A percentile compares a stretch with the other conserved stretches of the same genome.
These are phyloP conservation scores for Diloba caeruleocephala DNA, from an alignment of 2,888 invertebrate species.

Conservation along the genomic window DNA sequence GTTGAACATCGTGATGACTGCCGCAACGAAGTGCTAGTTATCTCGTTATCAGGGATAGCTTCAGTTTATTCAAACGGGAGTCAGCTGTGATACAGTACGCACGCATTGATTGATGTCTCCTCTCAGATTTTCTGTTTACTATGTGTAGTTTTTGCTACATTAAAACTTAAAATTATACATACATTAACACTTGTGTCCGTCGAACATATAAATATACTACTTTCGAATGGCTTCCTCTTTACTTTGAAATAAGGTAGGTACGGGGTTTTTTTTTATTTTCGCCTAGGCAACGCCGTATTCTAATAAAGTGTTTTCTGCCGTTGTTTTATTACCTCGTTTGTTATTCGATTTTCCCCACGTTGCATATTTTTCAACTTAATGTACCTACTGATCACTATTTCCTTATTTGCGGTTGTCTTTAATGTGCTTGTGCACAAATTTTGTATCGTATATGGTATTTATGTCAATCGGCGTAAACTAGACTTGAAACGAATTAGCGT, in stretches of 20 bases:
- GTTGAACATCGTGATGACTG: constrained; percentile 40
- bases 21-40: constrained; percentile 27
- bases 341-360: constrained; percentile 1
- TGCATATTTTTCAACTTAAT: not conserved
- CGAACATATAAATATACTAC: constrained; percentile 10
- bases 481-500: constrained; percentile 45
- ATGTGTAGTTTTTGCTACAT: constrained; percentile 22
- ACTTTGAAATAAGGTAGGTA: constrained; percentile 34
- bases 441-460: constrained; percentile 7
- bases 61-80: constrained; percentile 57
- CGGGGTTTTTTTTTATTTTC: no score
- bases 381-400: constrained; percentile 18
- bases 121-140: constrained; percentile 20
- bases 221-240: constrained; percentile 5
- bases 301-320: not conserved
- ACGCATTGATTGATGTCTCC: constrained; percentile 48
- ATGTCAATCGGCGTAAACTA: constrained; percentile 21
- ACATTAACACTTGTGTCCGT: constrained; percentile 1
- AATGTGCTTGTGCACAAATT: constrained; percentile 17
- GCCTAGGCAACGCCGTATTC: not conserved
- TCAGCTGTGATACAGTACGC: constrained; percentile 51
- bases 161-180: constrained; percentile 10
- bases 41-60: constrained; percentile 59
- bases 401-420: constrained; percentile 22
- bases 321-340: not conserved